Percentiles rank a stretch among this genome's conserved stretches.
Conservation (phyloP, 2,113 vertebrate species). For the Chiloscyllium plagiosum region DNA sequence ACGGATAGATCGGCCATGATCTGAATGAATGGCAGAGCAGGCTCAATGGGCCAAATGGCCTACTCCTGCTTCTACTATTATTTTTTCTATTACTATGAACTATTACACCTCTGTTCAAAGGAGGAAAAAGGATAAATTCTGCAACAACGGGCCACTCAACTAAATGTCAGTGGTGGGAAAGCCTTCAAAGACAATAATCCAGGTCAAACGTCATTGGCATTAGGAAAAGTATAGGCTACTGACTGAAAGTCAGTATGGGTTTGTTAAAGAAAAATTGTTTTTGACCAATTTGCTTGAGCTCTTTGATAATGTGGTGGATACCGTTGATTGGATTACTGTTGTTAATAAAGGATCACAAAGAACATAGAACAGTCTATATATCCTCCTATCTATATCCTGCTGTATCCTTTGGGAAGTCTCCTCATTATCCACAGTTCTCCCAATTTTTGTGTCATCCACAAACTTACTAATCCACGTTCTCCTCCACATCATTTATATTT, state of each 20-base stretch:
- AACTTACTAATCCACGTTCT: too few species aligned
- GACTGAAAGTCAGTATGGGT: neutral
- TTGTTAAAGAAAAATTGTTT: neutral
- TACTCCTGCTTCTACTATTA: too few species aligned
- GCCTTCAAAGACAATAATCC: neutral
- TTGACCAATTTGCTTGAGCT: neutral
- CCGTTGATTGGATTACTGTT: neutral
- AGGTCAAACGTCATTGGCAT: neutral
- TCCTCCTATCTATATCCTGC: too few species aligned
- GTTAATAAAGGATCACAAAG: neutral
- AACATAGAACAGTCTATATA: too few species aligned
- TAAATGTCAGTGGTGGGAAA: neutral
- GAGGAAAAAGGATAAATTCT: neutral
- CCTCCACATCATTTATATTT: too few species aligned
- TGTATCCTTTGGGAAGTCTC: too few species aligned
- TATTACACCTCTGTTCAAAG: neutral
- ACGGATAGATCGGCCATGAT: too few species aligned
- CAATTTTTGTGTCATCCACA: too few species aligned
- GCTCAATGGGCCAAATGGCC: too few species aligned
- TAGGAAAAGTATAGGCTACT: neutral
- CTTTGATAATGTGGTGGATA: neutral
- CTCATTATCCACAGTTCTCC: too few species aligned
- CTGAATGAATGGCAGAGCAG: too few species aligned
- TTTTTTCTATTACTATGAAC: neutral
- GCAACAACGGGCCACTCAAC: neutral